Evolutionary conservation across 2,888 invertebrate genomes (phyloP), one percentile per base, ranked within the genome.

Genomic region (Chaitophorus viminalis): DNA sequence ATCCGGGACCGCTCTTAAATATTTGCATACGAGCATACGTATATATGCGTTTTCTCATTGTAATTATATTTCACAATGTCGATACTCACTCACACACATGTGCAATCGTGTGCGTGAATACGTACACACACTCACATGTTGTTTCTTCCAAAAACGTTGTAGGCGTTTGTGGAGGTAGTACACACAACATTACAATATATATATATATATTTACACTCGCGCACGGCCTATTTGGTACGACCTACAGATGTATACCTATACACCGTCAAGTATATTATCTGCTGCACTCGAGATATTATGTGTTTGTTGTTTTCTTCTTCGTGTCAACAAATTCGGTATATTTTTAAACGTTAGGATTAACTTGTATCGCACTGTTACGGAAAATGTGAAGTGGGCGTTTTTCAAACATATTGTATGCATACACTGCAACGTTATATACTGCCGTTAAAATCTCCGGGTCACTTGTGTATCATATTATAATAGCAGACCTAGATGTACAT

Each of bases 91-190:
- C 74, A 39, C 75, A 36, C 36, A 46, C 52, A 25, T 65, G 70
- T 72, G n/a, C 78, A 36, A 33, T 36, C 39, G 29, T 21, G 52
- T 39, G 25, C 25, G 11, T 68, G 60, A 21, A 68, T 29, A 68
- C 68, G 17, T 9, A 29, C 52, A 52, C 76, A 79, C 78, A n/a
- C 78, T 33, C 54, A 85, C 39, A 68, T 25, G 70, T 39, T n/a
- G 86, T 87, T 78, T 4, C 70, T 72, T 60, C 60, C 36, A 39
- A 39, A 79, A 84, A 31, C 25, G 6, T 65, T 72, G 86, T 87
- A 81, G 86, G 79, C 86, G 86, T 87, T 87, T 87, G 86, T 87
- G 86, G 86, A 87, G 86, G 86, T 74, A 72, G 86, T 39, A 33
- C 72, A 29, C 78, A 76, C 39, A n/a, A n/a, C 8, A 46, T 77